Conservation (phyloP, 1,140 invertebrate species). For the Drosophila takahashii region DNA sequence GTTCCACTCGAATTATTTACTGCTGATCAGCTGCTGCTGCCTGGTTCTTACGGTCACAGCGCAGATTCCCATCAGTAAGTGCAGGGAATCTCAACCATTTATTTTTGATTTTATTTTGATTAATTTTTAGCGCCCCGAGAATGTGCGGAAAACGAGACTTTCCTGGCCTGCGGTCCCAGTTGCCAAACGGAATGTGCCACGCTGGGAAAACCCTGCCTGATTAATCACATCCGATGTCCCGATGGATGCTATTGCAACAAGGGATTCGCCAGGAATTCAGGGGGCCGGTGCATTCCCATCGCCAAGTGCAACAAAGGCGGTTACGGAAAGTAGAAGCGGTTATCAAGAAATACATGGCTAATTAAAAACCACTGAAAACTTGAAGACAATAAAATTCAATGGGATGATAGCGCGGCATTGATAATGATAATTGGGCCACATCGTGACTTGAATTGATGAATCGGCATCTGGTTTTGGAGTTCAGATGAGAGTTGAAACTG, state of each 20-base stretch:
- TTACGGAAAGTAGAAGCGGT: neutral
- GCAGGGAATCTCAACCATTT: no score
- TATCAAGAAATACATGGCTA: neutral
- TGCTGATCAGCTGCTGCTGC: constrained; percentile 31
- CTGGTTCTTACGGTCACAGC: constrained; percentile 15
- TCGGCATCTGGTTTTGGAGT: constrained; percentile 2
- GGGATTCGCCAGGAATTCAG: constrained; percentile 82
- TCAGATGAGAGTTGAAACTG: neutral
- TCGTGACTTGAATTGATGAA: neutral
- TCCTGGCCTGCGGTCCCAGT: constrained; percentile 85
- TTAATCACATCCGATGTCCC: constrained; percentile 85
- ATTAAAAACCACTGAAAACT: neutral
- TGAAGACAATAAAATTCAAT: neutral
- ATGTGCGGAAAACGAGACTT: constrained; percentile 75
- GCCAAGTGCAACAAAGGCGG: constrained; percentile 46
- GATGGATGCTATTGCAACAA: constrained; percentile 85
- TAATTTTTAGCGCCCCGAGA: constrained; percentile 34
- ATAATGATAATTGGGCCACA: constrained; percentile 1
- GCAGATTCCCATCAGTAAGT: constrained; percentile 49
- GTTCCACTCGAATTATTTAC: constrained; percentile 4
- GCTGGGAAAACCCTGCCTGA: constrained; percentile 84
- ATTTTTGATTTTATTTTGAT: neutral
- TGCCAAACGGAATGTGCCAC: constrained; percentile 86
- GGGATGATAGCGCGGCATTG: neutral
- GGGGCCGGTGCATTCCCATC: constrained; percentile 83